Percentiles rank a stretch among this genome's conserved stretches.
phyloP scores from a whole-genome alignment of 2,113 vertebrate genomes.

The Panthera tigris region DNA sequence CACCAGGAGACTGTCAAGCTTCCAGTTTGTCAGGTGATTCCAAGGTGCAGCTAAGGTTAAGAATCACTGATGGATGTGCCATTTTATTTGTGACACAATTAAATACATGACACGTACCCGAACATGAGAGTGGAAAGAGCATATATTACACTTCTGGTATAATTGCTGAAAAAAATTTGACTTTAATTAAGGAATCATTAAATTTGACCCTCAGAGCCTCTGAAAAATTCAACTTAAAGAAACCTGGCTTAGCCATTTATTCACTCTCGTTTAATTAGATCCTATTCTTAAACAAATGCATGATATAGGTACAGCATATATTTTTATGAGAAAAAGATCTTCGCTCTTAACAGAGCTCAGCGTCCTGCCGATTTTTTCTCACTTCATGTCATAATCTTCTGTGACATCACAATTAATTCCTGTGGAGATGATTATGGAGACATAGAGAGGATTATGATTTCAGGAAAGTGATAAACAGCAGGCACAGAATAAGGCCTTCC shows the following conservation, averaged over 20 bases:
- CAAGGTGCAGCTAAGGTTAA: not conserved
- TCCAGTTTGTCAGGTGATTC: not conserved
- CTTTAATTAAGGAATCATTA: not conserved
- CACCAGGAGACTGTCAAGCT: not conserved
- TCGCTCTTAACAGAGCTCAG: conserved; percentile 69
- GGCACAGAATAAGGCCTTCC: conserved; percentile 68
- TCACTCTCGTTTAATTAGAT: not conserved
- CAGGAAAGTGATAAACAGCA: conserved; percentile 80
- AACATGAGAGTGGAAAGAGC: conserved; percentile 44
- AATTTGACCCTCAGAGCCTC: not conserved
- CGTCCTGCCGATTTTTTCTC: conserved; percentile 63
- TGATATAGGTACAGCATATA: not conserved
- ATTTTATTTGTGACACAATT: conserved; percentile 45
- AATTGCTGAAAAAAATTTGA: not conserved
- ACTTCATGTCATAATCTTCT: conserved; percentile 81
- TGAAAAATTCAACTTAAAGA: not conserved
- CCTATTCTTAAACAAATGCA: conserved; percentile 5
- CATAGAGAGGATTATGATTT: conserved; percentile 83
- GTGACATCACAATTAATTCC: conserved; percentile 86
- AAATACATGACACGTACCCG: conserved; percentile 32
- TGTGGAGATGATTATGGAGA: conserved; percentile 81
- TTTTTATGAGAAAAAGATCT: conserved; percentile 36
- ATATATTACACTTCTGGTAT: conserved; percentile 42
- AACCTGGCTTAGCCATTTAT: not conserved
- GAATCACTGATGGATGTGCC: not conserved